These are phyloP conservation scores for Antitype chi DNA, from an alignment of 2,888 invertebrate species.

Conservation along the genomic window DNA sequence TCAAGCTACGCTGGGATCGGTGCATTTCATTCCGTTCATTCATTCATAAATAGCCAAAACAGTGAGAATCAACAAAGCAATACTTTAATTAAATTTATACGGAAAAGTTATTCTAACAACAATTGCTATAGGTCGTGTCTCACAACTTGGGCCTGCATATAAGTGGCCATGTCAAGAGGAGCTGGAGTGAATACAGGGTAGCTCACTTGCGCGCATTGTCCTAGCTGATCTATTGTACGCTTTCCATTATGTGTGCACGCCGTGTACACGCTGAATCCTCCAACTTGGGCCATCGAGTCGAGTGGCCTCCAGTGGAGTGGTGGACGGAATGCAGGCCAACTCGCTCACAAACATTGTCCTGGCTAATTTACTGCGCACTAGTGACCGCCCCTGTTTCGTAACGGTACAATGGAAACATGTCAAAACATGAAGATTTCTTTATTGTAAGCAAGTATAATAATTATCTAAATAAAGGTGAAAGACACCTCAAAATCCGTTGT, in stretches of 20 bases:
- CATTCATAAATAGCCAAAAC: no score
- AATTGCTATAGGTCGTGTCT: not conserved
- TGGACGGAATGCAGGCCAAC: conserved; percentile 55
- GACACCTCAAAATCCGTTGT: not conserved
- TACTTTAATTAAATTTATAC: not conserved
- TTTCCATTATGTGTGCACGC: conserved; percentile 26
- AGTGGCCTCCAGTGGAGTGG: conserved; percentile 57
- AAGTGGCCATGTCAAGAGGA: conserved; percentile 31
- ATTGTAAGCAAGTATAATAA: not conserved
- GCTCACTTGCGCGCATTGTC: conserved; percentile 41
- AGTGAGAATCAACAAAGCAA: not conserved
- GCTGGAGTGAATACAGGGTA: conserved; percentile 32
- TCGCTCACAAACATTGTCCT: conserved; percentile 44
- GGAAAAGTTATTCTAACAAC: not conserved
- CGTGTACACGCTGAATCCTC: conserved; percentile 20
- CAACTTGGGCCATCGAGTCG: conserved; percentile 35
- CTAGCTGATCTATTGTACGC: conserved; percentile 36
- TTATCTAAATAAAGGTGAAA: not conserved
- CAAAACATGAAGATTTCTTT: not conserved
- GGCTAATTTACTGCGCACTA: conserved; percentile 35
- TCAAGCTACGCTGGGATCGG: no score
- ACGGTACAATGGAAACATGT: not conserved
- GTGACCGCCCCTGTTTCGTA: not conserved
- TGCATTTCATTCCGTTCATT: no score
- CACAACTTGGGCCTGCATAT: not conserved